Conservation (phyloP, 2,888 invertebrate species). For the Dynastes tityus region DNA sequence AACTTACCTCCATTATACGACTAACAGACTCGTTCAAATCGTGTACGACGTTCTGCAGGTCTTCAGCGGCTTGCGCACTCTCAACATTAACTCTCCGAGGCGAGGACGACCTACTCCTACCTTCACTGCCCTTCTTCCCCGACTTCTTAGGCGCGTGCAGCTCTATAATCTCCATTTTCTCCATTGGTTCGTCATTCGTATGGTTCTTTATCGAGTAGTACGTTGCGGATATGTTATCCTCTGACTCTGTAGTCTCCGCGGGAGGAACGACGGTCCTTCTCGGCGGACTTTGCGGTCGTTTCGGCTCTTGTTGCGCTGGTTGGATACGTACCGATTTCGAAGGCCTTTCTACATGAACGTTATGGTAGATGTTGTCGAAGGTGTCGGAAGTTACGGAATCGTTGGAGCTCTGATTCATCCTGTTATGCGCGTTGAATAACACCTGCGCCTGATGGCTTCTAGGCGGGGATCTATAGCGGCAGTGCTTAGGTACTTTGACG, state of each 20-base stretch:
- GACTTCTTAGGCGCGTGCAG: not conserved
- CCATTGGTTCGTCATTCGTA: not conserved
- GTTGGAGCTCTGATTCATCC: conserved; percentile 22
- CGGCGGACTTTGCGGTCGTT: not conserved
- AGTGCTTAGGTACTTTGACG: not conserved
- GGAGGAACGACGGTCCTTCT: not conserved
- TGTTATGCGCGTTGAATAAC: not conserved
- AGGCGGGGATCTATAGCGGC: not conserved
- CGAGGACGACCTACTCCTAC: not conserved
- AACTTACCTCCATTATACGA: conserved; percentile 54
- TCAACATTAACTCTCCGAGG: not conserved
- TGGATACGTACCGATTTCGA: conserved; percentile 16
- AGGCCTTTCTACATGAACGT: not conserved
- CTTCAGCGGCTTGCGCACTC: conserved; percentile 36
- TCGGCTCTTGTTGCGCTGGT: not conserved
- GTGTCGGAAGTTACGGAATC: not conserved
- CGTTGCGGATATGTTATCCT: conserved; percentile 21
- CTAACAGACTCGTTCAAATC: conserved; percentile 54
- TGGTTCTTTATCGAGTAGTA: not conserved
- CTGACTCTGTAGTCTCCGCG: not conserved
- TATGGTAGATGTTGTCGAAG: not conserved
- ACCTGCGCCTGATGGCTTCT: conserved; percentile 11
- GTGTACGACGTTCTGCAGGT: conserved; percentile 50
- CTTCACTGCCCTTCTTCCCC: not conserved
- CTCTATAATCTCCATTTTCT: not conserved